phyloP scores from a whole-genome alignment of 2,888 invertebrate species.

The Argyresthia albistria region DNA sequence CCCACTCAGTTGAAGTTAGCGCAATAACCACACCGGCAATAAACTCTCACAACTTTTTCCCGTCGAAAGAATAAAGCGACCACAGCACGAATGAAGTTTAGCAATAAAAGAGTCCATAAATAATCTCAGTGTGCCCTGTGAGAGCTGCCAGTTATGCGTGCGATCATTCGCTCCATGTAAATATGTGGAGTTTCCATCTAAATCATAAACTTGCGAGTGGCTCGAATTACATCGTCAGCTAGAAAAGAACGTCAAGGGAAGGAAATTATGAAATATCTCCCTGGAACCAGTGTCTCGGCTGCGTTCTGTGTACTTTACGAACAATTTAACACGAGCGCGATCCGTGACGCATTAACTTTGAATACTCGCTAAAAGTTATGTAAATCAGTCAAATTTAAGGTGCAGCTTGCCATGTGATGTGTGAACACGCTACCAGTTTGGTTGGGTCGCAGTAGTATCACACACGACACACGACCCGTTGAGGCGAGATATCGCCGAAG shows the following conservation, averaged over 20 bases:
- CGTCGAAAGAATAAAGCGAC: constrained; percentile 65
- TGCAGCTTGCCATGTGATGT: background rate
- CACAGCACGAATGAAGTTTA: constrained; percentile 68
- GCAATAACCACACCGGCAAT: constrained; percentile 69
- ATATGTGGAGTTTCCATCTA: constrained; percentile 28
- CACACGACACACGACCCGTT: background rate
- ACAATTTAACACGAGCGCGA: constrained; percentile 36
- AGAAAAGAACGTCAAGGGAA: background rate
- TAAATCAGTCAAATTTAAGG: constrained; percentile 31
- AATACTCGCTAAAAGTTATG: constrained; percentile 26
- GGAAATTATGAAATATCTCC: background rate
- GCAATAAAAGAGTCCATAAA: constrained; percentile 69
- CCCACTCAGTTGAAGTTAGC: constrained; percentile 51
- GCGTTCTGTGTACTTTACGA: constrained; percentile 23
- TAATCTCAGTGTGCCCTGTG: constrained; percentile 59
- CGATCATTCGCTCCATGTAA: constrained; percentile 30
- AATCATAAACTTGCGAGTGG: constrained; percentile 19
- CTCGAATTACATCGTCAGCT: background rate
- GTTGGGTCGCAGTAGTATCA: background rate
- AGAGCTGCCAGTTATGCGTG: constrained; percentile 47
- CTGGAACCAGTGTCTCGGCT: background rate
- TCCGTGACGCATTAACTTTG: constrained; percentile 30
- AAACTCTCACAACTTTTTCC: constrained; percentile 66
- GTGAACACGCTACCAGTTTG: background rate
- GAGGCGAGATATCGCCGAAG: background rate